phyloP scores from a whole-genome alignment of 1,140 invertebrate genomes.

The Sarcophaga peregrina region DNA sequence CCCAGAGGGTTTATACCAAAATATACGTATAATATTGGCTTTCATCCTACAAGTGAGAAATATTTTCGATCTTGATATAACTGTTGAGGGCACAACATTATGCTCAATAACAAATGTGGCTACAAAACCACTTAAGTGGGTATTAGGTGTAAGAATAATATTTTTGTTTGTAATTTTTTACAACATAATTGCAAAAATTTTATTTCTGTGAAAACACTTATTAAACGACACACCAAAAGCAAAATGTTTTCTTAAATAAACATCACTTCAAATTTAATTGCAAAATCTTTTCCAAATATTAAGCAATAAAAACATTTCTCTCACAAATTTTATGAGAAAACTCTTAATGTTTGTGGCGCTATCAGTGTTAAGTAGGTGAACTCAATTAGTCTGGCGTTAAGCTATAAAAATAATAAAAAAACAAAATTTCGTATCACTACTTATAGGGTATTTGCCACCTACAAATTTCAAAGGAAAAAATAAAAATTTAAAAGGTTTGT shows the following conservation, averaged over 20 bases:
- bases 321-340: neutral
- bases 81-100: no score
- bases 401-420: conserved; percentile 4
- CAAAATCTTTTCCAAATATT: no score
- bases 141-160: no score
- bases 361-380: conserved; percentile 7
- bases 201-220: neutral
- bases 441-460: neutral
- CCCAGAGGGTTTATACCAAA: no score
- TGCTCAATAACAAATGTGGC: no score
- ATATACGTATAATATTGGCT: no score
- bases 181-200: neutral
- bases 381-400: conserved; percentile 17
- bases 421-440: neutral
- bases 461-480: neutral
- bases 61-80: no score
- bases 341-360: neutral
- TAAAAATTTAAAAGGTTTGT: neutral
- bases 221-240: no score
- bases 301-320: neutral
- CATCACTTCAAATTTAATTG: neutral
- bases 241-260: neutral
- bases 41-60: no score
- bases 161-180: no score
- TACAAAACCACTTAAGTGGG: no score